Evolutionary conservation across 2,113 vertebrate genomes (phyloP).

Genomic region (Sander vitreus): DNA sequence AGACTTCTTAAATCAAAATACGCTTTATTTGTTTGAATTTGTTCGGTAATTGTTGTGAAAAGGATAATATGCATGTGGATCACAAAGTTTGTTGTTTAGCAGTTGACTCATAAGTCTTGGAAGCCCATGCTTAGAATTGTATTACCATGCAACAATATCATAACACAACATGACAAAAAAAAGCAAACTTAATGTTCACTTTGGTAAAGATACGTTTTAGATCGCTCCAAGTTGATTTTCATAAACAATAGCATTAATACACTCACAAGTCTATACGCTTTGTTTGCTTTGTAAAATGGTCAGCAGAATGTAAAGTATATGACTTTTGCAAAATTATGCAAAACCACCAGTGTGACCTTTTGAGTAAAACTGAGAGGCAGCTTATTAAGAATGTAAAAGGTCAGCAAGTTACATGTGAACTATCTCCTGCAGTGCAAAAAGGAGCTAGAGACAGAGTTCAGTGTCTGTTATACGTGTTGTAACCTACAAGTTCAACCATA

Average conservation of each 20-base stretch:
- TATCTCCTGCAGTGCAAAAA: slow-evolving; percentile 21
- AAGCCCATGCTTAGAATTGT: neutral
- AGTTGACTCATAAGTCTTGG: slow-evolving; percentile 19
- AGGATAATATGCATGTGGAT: slow-evolving; percentile 15
- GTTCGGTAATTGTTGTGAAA: slow-evolving; percentile 29
- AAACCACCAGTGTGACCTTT: slow-evolving; percentile 63
- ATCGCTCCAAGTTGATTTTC: neutral
- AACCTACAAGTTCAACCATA: neutral
- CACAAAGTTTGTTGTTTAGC: neutral
- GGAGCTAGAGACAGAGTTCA: neutral
- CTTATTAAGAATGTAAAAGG: slow-evolving; percentile 66
- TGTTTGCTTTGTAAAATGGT: slow-evolving; percentile 9
- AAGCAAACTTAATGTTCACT: neutral
- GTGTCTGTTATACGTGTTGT: slow-evolving; percentile 4
- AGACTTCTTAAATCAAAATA: slow-evolving; percentile 36
- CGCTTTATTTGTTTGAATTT: slow-evolving; percentile 19
- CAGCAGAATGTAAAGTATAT: slow-evolving; percentile 38
- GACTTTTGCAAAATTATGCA: slow-evolving; percentile 54
- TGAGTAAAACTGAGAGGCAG: slow-evolving; percentile 39
- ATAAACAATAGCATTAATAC: neutral
- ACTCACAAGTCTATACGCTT: neutral
- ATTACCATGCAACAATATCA: neutral
- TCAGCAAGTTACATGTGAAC: slow-evolving; percentile 50
- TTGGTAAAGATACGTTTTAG: neutral
- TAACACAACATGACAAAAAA: neutral